Evolutionary conservation across 2,888 invertebrate species (phyloP), one percentile per base, ranked within the genome.

Genomic region (Azorinus chamasolen): DNA sequence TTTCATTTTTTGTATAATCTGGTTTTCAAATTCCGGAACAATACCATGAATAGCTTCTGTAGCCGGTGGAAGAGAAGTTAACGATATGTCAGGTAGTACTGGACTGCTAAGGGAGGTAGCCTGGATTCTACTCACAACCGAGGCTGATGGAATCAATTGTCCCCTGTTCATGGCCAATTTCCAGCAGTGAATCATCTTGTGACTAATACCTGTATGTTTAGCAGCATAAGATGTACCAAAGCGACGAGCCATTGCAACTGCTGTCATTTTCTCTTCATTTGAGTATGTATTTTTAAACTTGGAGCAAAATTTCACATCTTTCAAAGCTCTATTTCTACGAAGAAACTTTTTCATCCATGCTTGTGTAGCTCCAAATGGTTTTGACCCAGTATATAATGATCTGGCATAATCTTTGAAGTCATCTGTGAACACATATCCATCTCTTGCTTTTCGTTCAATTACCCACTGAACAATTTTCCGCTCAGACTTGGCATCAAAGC

Each of bases 341-440:
- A 80, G 55, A 51, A 80, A 80, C 22, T 76, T 76, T 57, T 80
- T 76, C 73, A 76, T 76, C 80, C 80, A 80, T 10, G 72, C 72
- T 24, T 80, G 75, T 50, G 80, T 75, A 12, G 76, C 80, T 16
- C 71, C 74, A 62, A 80, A 80, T 45, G 69, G 62, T 63, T 80
- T 76, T 12, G 69, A 51, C 22, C 80, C 80, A 39, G 46, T 69
- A 55, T 80, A 80, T 22, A 80, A 50, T 27, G 80, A 65, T 41
- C 71, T 63, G 18, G 80, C 75, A 70, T 62, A 80, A n/a, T 80
- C 76, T 45, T 80, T 80, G 45, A 80, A 80, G 39, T 80, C 76
- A 70, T 80, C 80, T n/a, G 74, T 70, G 39, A 80, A 80, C 48
- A 80, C 80, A 76, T 80, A 80, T 14, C 80, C 80, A 62, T 80